Conservation (phyloP, 2,888 invertebrate species). For the Dermolepida albohirtum region DNA sequence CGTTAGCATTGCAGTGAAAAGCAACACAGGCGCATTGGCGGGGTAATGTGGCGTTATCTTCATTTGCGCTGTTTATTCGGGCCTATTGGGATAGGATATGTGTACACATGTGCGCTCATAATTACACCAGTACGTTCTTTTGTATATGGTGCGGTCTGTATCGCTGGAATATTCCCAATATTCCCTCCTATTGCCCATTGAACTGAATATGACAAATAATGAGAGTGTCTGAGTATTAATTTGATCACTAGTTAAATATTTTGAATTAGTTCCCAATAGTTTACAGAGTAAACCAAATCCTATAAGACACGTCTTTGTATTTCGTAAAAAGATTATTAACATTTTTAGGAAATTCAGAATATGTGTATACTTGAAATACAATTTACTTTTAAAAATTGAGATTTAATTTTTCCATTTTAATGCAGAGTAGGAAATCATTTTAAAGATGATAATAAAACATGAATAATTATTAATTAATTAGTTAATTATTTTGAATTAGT, state of each 20-base stretch:
- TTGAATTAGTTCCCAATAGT: too few relatives aligned
- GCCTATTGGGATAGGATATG: constrained; percentile 55
- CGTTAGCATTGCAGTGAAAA: constrained; percentile 49
- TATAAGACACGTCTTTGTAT: too few relatives aligned
- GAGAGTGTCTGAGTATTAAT: constrained; percentile 5
- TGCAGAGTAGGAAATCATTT: too few relatives aligned
- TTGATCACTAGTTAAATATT: constrained; percentile 5
- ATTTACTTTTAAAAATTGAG: too few relatives aligned
- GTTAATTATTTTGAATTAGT: too few relatives aligned
- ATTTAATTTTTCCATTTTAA: too few relatives aligned
- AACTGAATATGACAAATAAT: constrained; percentile 2
- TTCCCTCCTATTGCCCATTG: constrained; percentile 23
- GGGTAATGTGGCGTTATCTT: constrained; percentile 62
- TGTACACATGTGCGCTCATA: constrained; percentile 47
- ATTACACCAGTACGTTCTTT: constrained; percentile 20
- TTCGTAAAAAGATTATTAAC: too few relatives aligned
- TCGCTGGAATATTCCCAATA: constrained; percentile 8
- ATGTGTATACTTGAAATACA: too few relatives aligned
- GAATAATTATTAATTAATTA: too few relatives aligned
- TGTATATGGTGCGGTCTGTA: constrained; percentile 34
- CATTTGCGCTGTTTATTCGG: constrained; percentile 60
- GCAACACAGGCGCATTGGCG: constrained; percentile 56
- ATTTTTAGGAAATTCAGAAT: too few relatives aligned
- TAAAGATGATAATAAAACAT: too few relatives aligned
- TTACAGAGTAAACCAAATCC: too few relatives aligned